phyloP scores from a whole-genome alignment of 2,888 invertebrate species.

The Cataglyphis albicans region DNA sequence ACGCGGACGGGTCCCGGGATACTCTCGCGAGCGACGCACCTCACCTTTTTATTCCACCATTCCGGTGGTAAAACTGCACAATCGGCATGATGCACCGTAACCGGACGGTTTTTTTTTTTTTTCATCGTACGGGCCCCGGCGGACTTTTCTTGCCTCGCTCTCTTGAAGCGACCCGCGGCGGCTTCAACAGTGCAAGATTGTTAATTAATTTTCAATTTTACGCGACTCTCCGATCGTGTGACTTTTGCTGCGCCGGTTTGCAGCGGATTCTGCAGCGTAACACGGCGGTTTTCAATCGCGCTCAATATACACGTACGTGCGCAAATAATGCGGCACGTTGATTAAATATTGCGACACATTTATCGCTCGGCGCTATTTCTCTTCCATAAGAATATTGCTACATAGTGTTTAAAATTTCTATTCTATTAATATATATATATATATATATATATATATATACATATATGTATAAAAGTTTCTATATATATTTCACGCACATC shows the following conservation, averaged over 20 bases:
- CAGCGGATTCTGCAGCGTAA: slow-evolving; percentile 55
- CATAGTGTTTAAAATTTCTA: slow-evolving; percentile 32
- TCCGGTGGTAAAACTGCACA: slow-evolving; percentile 37
- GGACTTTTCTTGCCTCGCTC: slow-evolving; percentile 44
- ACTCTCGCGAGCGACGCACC: slow-evolving; percentile 38
- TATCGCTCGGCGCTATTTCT: slow-evolving; percentile 27
- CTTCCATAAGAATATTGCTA: not conserved
- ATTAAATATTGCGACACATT: slow-evolving; percentile 40
- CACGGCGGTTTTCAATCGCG: slow-evolving; percentile 57
- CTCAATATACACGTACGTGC: slow-evolving; percentile 16
- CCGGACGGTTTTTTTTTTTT: slow-evolving; percentile 30
- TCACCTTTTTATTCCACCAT: slow-evolving; percentile 38
- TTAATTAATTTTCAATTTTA: slow-evolving; percentile 59
- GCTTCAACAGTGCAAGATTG: slow-evolving; percentile 50
- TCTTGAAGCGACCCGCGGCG: slow-evolving; percentile 13
- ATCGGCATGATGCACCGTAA: slow-evolving; percentile 54
- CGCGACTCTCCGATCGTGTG: slow-evolving; percentile 45
- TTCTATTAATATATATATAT: not conserved
- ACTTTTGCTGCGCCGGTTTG: slow-evolving; percentile 43
- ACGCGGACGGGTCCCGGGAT: slow-evolving; percentile 33
- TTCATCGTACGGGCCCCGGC: slow-evolving; percentile 2
- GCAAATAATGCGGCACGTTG: slow-evolving; percentile 44
- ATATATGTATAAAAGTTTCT: not conserved
- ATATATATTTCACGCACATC: not conserved
- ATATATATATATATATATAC: not conserved